Evolutionary conservation across 2,888 invertebrate genomes (phyloP).

Genomic region (Busseola fusca): DNA sequence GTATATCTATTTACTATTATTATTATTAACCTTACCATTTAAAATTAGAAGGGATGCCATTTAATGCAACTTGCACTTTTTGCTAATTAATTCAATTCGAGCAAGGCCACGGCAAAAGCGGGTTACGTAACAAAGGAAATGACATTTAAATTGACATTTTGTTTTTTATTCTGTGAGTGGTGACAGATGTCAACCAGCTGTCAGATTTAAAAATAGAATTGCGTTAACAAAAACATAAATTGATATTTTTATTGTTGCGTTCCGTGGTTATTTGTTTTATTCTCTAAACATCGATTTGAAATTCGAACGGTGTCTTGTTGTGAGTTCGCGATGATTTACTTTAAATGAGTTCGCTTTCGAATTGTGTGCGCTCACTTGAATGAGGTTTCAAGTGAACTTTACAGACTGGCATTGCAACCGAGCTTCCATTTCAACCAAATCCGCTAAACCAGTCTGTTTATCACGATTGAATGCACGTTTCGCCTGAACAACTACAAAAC

Average conservation of each 20-base stretch:
- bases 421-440: neutral
- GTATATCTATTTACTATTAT: no score
- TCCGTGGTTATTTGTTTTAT: neutral
- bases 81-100: slow-evolving; percentile 26
- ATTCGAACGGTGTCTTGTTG: neutral
- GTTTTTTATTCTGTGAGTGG: slow-evolving; percentile 25
- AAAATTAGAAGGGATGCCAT: slow-evolving; percentile 47
- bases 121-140: slow-evolving; percentile 39
- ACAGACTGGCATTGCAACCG: neutral
- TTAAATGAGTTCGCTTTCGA: neutral
- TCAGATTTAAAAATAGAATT: slow-evolving; percentile 31
- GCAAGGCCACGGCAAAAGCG: slow-evolving; percentile 35
- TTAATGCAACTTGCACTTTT: slow-evolving; percentile 34
- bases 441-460: neutral
- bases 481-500: slow-evolving; percentile 24
- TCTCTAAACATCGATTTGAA: neutral
- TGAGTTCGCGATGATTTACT: neutral
- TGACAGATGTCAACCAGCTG: slow-evolving; percentile 37
- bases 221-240: neutral
- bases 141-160: slow-evolving; percentile 52
- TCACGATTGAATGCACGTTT: slow-evolving; percentile 11
- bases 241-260: neutral
- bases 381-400: neutral
- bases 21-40: slow-evolving; percentile 29
- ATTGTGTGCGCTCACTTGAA: slow-evolving; percentile 1